Base-by-base conservation (phyloP, 2,113 vertebrate species). In the Plecturocebus donacophilus region DNA sequence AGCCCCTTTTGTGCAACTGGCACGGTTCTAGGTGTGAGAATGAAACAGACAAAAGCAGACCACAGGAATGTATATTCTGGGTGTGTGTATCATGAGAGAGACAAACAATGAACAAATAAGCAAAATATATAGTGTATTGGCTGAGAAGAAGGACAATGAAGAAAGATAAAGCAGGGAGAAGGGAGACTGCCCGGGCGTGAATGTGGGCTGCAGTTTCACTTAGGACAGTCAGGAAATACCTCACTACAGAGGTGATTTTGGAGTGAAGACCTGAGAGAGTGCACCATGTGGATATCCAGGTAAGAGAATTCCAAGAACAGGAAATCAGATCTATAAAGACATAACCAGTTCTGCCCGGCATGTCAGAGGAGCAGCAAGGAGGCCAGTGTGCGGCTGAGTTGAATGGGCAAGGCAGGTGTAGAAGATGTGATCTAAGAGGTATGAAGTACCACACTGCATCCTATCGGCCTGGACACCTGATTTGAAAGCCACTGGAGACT, bases 31-130 rank as follows among this genome's bases (percentile, higher is more conserved):
- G 30, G 11, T 71, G 6, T 70, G 64, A 47, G 47, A 87, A 58
- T 87, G 49, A 90, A 91, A 90, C 45, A 75, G 61, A 64, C 32
- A 61, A 71, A 91, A 77, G 35, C 40, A 45, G 81, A 66, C 17
- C 20, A 66, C 58, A 76, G 45, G 75, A 38, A 52, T 40, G 25
- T 21, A 1, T 83, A 21, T 52, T 38, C 27, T 77, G 30, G 20
- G 42, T n/a, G 19, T 73, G 49, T 20, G 3, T 66, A 19, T 58
- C 82, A 61, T 40, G 38, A 12, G 25, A 79, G 23, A 90, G 54
- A 90, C 23, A 86, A 68, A 77, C 38, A 64, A 83, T 23, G 45
- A 92, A 47, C 6, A 75, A 30, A 52, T 5, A 64, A 82, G 27
- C 2, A 47, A 49, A 79, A 81, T 56, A 42, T 2, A 20, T 5